A percentile compares a stretch with the other conserved stretches of the same genome.
Evolutionary conservation across 2,113 vertebrate species (phyloP).

Genomic region (Salvator merianae): DNA sequence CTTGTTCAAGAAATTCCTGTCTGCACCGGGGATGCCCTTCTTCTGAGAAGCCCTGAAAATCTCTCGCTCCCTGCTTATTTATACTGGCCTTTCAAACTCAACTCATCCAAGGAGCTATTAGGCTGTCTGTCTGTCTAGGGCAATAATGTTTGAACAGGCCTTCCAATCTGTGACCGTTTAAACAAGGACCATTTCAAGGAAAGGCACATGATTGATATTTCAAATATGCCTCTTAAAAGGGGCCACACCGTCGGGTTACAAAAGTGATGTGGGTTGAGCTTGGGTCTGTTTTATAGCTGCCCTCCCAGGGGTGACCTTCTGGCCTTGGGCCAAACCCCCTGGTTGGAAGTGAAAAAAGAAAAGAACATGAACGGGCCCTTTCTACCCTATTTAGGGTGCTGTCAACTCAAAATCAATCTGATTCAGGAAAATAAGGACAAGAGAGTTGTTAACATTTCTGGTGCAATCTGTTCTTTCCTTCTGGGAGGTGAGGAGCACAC

Average conservation of each 20-base stretch:
- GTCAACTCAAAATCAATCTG: conserved; percentile 1
- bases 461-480: background rate
- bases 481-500: background rate
- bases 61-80: conserved; percentile 1
- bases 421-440: background rate
- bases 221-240: conserved; percentile 22
- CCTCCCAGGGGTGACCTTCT: background rate
- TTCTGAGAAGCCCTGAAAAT: background rate
- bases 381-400: background rate
- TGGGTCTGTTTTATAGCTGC: background rate
- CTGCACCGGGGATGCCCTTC: background rate
- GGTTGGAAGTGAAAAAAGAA: background rate
- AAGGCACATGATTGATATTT: conserved; percentile 3
- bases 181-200: conserved; percentile 18
- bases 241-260: background rate
- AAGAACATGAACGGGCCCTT: background rate
- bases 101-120: conserved; percentile 15
- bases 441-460: background rate
- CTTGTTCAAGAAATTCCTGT: background rate
- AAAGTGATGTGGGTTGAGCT: background rate
- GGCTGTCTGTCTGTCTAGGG: conserved; percentile 20
- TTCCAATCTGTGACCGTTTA: conserved; percentile 21
- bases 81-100: background rate
- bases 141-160: conserved; percentile 24
- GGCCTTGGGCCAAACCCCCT: background rate